Base-by-base conservation (phyloP, 2,797 vertebrate species). In the Denticeps clupeoides region DNA sequence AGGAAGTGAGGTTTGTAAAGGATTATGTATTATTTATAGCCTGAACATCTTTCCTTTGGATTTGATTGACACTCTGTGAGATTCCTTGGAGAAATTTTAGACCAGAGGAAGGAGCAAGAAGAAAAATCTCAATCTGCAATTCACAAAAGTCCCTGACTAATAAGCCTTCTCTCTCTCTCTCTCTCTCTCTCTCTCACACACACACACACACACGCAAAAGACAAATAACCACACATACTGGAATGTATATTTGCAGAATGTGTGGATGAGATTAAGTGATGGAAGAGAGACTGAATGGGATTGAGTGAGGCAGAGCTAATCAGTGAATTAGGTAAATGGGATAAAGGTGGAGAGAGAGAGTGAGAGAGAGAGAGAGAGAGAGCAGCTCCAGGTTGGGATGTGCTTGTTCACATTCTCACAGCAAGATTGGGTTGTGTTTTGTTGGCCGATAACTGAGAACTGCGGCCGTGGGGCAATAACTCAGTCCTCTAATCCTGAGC, bases 1-100 rank as follows among this genome's bases (percentile, higher is more conserved):
- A 62, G 51, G 50, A 56, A 41, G 35, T 4, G 2, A 70, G 64
- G 72, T 78, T 72, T 78, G 73, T 70, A 58, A 73, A 74, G 73
- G 69, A 79, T 82, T 80, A 78, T 81, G 69, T 75, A 65, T 77
- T 85, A 85, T 83, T 84, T 81, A 81, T 82, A 75, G 61, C 55
- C 51, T 13, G 8, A 59, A 63, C 42, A 46, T 56, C 52, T 60
- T 54, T 52, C 63, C 53, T 59, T 53, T 53, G 56, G 53, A 64
- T 74, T 73, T 79, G 72, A 82, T 79, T 82, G 83, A 72, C 75
- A 77, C 67, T 51, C 29, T 55, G 65, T 45, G 49, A 53, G 59
- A 60, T 71, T 65, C 69, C 73, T 59, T 23, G 4, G 74, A 72
- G 68, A 77, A 65, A 75, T 70, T 83, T 81, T 81, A 79, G 70